A percentile compares a stretch with the other conserved stretches of the same genome.
Evolutionary conservation across 2,113 vertebrate species (phyloP).

Genomic region (Zootoca vivipara): DNA sequence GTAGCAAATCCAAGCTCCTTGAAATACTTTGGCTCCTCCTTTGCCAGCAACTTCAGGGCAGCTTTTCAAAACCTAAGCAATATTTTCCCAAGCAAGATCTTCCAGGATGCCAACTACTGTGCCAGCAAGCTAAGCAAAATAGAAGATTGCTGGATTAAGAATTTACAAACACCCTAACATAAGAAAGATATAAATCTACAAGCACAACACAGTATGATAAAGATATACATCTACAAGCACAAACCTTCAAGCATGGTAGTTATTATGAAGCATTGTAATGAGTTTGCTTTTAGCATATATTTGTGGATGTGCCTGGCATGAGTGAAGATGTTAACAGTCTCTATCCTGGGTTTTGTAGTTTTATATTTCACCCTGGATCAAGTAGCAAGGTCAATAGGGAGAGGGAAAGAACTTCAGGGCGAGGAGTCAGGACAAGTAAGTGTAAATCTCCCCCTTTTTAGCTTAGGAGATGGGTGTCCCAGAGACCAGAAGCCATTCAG

Average conservation of each 20-base stretch:
- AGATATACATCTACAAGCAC: neutral
- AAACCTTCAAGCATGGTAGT: neutral
- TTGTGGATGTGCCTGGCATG: neutral
- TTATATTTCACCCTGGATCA: neutral
- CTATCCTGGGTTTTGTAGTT: neutral
- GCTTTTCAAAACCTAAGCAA: conserved; percentile 1
- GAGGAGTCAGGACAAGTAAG: neutral
- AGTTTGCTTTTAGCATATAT: conserved; percentile 15
- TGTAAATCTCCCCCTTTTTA: neutral
- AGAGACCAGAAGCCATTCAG: neutral
- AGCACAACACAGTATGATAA: neutral
- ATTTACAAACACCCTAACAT: neutral
- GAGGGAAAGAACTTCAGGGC: neutral
- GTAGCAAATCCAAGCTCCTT: neutral
- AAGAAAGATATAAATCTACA: conserved; percentile 18
- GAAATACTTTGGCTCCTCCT: neutral
- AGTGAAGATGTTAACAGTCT: neutral
- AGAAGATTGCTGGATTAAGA: neutral
- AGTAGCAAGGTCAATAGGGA: neutral
- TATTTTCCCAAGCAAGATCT: neutral
- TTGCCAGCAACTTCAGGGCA: neutral
- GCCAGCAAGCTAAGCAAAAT: neutral
- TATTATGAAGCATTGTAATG: conserved; percentile 4
- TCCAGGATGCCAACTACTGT: neutral
- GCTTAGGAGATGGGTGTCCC: neutral